Percentiles rank a stretch among this genome's conserved stretches.
Conservation (phyloP, 2,888 invertebrate genomes). For the Tetropium fuscum region DNA sequence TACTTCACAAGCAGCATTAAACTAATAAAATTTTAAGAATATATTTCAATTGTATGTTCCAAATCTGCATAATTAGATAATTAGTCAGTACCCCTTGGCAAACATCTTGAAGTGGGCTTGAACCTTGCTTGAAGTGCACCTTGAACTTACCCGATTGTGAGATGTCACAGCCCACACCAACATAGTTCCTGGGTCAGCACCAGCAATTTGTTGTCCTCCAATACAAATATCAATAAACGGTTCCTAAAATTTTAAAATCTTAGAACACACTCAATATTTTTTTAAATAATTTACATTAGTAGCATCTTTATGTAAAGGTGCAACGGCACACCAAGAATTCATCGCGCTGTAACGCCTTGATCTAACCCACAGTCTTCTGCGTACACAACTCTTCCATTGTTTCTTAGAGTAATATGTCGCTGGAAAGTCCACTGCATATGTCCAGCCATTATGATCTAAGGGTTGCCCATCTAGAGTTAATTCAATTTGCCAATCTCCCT, state of each 20-base stretch:
- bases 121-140: too few species aligned
- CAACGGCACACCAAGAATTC: conserved; percentile 94
- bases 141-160: conserved; percentile 82
- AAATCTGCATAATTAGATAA: too few species aligned
- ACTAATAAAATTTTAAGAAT: too few species aligned
- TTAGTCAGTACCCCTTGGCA: too few species aligned
- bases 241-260: conserved; percentile 70
- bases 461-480: conserved; percentile 85
- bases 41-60: too few species aligned
- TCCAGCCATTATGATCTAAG: conserved; percentile 93
- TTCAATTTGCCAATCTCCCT: conserved; percentile 92
- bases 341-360: conserved; percentile 89
- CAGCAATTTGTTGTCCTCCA: conserved; percentile 86
- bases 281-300: conserved; percentile 71
- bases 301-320: conserved; percentile 88
- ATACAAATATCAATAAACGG: conserved; percentile 93
- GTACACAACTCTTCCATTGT: conserved; percentile 91
- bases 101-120: too few species aligned
- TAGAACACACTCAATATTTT: not conserved
- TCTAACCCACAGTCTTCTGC: conserved; percentile 90
- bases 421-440: conserved; percentile 93
- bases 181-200: conserved; percentile 79
- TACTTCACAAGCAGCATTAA: too few species aligned
- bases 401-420: conserved; percentile 83
- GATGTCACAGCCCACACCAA: conserved; percentile 95